phyloP scores from a whole-genome alignment of 2,797 vertebrate species.

The Schizothorax lantsangensis region DNA sequence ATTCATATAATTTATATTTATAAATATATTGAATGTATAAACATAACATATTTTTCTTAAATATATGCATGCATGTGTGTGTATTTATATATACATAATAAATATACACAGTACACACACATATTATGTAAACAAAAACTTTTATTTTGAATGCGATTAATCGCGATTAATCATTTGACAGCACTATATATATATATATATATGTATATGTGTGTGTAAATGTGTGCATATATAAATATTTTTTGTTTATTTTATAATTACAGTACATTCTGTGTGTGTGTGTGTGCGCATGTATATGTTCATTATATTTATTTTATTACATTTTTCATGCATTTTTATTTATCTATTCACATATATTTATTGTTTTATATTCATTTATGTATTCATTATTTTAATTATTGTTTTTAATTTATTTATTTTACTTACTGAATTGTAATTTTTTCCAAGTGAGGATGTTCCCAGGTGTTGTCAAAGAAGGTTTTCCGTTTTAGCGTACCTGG shows the following conservation, averaged over 20 bases:
- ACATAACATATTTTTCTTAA: too few relatives aligned
- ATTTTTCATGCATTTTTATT: background rate
- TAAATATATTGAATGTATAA: too few relatives aligned
- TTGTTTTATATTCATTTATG: background rate
- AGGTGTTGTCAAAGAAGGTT: background rate
- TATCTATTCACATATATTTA: background rate
- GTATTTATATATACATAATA: too few relatives aligned
- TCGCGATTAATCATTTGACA: too few relatives aligned
- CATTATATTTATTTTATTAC: background rate
- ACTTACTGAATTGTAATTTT: background rate
- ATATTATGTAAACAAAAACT: too few relatives aligned
- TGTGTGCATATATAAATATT: too few relatives aligned
- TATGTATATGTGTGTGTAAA: too few relatives aligned
- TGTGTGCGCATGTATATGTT: background rate
- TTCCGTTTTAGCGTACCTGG: constrained; percentile 11
- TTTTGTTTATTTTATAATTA: background rate
- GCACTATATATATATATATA: too few relatives aligned
- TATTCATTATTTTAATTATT: background rate
- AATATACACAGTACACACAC: too few relatives aligned
- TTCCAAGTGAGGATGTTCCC: background rate
- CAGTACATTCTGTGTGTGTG: background rate
- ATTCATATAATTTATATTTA: too few relatives aligned
- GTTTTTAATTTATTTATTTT: background rate
- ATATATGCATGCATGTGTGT: too few relatives aligned
- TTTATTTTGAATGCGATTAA: too few relatives aligned